Conservation (phyloP, 2,113 vertebrate genomes). For the Microcebus jonahi region DNA sequence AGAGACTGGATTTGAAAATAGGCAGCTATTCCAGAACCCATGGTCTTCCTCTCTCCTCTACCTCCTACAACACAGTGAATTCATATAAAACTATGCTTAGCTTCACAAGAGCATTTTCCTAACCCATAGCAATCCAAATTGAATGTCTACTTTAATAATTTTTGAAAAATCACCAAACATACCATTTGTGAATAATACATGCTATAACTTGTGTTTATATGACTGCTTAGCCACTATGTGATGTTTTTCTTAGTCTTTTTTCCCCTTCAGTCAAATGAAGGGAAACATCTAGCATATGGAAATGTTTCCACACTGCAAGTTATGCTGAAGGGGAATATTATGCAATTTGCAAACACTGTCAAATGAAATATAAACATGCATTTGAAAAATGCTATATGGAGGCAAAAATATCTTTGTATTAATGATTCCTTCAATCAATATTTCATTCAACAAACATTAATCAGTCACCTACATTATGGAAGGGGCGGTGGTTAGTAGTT, state of each 20-base stretch:
- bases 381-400: conserved; percentile 65
- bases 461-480: conserved; percentile 31
- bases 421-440: conserved; percentile 36
- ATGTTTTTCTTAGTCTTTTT: conserved; percentile 63
- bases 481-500: neutral
- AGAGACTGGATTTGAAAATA: neutral
- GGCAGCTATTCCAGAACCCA: neutral
- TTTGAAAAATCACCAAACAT: conserved; percentile 38
- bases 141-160: conserved; percentile 59
- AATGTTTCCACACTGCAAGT: conserved; percentile 68
- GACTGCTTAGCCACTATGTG: conserved; percentile 35
- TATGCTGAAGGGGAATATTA: conserved; percentile 70
- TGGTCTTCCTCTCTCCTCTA: neutral
- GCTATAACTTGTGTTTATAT: conserved; percentile 49
- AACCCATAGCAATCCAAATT: conserved; percentile 41
- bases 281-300: conserved; percentile 76
- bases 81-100: conserved; percentile 56
- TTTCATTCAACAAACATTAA: conserved; percentile 70
- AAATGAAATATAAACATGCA: conserved; percentile 78
- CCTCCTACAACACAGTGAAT: conserved; percentile 1
- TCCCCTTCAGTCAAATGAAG: conserved; percentile 60
- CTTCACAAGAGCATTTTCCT: conserved; percentile 46
- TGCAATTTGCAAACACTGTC: conserved; percentile 78
- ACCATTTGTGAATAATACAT: neutral
- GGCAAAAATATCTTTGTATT: conserved; percentile 69